Evolutionary conservation across 92 coral and sea anemone species (phyloP), one percentile per base, ranked within the genome.

Genomic region (Zoanthus solanderi): DNA sequence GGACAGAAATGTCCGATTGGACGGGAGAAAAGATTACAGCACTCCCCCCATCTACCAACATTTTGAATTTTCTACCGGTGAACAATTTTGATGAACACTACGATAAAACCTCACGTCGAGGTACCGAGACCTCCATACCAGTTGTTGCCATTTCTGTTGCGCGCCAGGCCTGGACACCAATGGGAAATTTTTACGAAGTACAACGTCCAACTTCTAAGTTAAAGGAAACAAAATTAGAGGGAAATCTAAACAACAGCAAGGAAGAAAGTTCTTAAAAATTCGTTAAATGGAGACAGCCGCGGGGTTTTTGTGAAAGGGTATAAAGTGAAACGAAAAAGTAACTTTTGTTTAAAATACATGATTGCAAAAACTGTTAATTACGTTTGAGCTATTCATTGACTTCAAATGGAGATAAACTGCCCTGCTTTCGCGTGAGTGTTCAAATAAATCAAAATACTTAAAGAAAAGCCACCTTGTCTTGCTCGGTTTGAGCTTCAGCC

Each of bases 41-140:
- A 0, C 18, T 0, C 7, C 32, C 0, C 17, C 56, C n/a, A 37
- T 29, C 72, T 17, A 17, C 3, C 37, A 45, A 18, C 10, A 28
- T 12, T 13, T 37, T 81, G n/a, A 81, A 75, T 45, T 81, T 81
- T 31, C 71, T 81, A 2, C 85, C 85, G 9, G 85, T 81, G 14
- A 81, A 45, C 17, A 81, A 81, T 13, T 65, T 81, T 16, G 85
- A 81, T 23, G 28, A 46, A 5, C 44, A 18, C 30, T 4, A 15
- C 0, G 75, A 66, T n/a, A 44, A 66, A 10, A 7, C 60, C 3
- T 14, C 14, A 2, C 6, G 34, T 37, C 4, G 42, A 6, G 61
- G 34, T 10, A 23, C 14, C 6, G 74, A 81, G 1, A 81, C 42
- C 14, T 2, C 75, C 2, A 12, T 69, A 67, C 60, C 58, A 3